Evolutionary conservation across 2,113 vertebrate species (phyloP).

Genomic region (Pipra filicauda): DNA sequence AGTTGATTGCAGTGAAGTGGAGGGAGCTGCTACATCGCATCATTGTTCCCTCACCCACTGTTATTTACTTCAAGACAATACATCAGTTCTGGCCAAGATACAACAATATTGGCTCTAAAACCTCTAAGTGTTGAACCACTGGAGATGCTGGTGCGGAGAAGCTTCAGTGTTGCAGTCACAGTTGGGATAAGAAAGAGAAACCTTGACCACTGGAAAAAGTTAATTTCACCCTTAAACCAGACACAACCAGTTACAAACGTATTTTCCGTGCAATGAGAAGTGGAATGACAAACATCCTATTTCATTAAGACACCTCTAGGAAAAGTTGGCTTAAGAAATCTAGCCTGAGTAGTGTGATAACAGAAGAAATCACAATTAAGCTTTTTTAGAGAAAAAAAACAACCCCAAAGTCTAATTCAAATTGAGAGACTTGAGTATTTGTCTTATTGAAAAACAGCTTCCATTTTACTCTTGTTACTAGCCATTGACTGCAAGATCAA

Average conservation of each 20-base stretch:
- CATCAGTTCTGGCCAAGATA: neutral
- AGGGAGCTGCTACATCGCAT: neutral
- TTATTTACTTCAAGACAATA: neutral
- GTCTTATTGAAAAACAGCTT: neutral
- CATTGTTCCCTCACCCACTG: neutral
- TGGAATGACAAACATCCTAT: neutral
- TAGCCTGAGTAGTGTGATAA: neutral
- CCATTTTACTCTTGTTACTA: neutral
- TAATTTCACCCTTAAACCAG: neutral
- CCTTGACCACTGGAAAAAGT: neutral
- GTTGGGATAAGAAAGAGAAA: neutral
- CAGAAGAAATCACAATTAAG: neutral
- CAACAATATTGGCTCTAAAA: neutral
- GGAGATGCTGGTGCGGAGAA: neutral
- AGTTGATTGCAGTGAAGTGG: neutral
- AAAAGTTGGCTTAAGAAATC: neutral
- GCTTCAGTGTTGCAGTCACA: neutral
- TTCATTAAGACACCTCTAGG: neutral
- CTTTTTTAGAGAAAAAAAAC: neutral
- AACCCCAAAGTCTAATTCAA: neutral
- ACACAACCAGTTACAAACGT: neutral
- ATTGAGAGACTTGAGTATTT: neutral
- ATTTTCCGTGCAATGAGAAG: neutral
- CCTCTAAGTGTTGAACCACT: fast-evolving
- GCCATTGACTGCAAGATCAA: neutral